Evolutionary conservation across 2,797 vertebrate genomes (phyloP).

Genomic region (Eidolon dupreanum): DNA sequence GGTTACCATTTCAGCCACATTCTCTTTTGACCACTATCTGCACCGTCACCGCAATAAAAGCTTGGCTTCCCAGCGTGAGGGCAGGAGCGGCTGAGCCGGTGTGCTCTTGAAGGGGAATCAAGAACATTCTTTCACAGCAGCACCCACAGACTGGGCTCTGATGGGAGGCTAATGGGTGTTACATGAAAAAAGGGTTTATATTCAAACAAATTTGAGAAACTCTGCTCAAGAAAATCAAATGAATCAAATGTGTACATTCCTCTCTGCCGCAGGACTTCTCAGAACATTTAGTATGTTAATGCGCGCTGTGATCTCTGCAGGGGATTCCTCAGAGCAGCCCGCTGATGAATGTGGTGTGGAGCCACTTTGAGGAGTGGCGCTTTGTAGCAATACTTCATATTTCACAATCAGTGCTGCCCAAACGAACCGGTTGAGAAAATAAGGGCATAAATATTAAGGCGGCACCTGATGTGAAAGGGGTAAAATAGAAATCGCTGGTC

Average conservation of each 20-base stretch:
- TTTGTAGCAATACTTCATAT: background rate
- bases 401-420: background rate
- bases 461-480: background rate
- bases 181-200: background rate
- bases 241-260: background rate
- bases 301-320: background rate
- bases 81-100: background rate
- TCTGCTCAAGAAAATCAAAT: background rate
- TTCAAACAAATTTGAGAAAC: background rate
- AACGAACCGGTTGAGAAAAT: background rate
- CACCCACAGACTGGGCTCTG: background rate
- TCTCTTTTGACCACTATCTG: background rate
- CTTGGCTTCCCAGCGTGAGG: background rate
- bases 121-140: background rate
- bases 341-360: background rate
- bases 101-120: background rate
- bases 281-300: background rate
- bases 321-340: background rate
- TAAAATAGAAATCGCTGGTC: background rate
- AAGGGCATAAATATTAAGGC: background rate
- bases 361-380: background rate
- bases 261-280: background rate
- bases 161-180: background rate
- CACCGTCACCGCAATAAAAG: fast-evolving
- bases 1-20: background rate